Evolutionary conservation across 2,797 vertebrate genomes (phyloP).

Genomic region (Sphaeramia orbicularis): DNA sequence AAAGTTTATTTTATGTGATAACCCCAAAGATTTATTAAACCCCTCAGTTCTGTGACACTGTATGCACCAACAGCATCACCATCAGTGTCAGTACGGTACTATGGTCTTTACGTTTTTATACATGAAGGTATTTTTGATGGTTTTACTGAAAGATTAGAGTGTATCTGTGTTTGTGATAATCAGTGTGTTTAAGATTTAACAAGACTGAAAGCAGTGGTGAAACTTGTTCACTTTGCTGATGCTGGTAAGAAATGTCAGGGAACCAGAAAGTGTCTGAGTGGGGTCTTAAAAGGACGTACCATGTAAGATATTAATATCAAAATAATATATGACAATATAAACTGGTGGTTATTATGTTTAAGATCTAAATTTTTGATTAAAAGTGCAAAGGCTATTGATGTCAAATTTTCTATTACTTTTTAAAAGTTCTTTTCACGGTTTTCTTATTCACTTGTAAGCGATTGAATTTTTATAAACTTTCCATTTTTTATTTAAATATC

Average conservation of each 20-base stretch:
- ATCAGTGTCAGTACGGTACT: conserved; percentile 40
- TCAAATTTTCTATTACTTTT: conserved; percentile 75
- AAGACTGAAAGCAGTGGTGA: conserved; percentile 41
- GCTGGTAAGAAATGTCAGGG: conserved; percentile 49
- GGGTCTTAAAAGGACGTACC: conserved; percentile 62
- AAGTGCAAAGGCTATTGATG: conserved; percentile 70
- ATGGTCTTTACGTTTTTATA: conserved; percentile 52
- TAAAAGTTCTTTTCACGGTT: conserved; percentile 59
- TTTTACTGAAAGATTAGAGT: conserved; percentile 30
- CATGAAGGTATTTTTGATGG: conserved; percentile 48
- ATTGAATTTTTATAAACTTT: conserved; percentile 78
- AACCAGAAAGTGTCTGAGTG: conserved; percentile 68
- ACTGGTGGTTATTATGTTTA: conserved; percentile 63
- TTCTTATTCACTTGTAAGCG: conserved; percentile 79
- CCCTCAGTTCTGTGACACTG: conserved; percentile 41
- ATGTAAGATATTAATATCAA: conserved; percentile 81
- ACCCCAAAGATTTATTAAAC: conserved; percentile 51
- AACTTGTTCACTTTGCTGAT: conserved; percentile 19
- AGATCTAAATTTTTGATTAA: conserved; percentile 61
- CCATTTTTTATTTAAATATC: conserved; percentile 80
- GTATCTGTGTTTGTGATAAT: conserved; percentile 52
- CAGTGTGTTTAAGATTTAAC: conserved; percentile 47
- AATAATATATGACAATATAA: conserved; percentile 84
- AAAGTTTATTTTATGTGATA: conserved; percentile 16
- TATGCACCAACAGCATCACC: conserved; percentile 16